phyloP scores from a whole-genome alignment of 2,797 vertebrate genomes.

The Dipus sagitta region DNA sequence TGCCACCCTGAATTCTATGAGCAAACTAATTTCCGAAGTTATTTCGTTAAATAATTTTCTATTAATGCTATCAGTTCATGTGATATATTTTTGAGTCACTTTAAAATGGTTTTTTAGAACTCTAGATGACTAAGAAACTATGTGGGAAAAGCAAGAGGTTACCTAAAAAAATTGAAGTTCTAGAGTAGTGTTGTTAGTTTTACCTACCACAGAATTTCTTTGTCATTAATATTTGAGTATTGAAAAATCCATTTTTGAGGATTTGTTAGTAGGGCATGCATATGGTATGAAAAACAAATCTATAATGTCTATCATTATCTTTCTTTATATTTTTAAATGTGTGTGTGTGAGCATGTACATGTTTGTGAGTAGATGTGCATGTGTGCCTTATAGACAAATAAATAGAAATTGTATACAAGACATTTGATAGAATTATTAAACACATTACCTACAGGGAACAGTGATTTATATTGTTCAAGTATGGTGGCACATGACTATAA shows the following conservation, averaged over 20 bases:
- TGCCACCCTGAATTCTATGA: slow-evolving; percentile 24
- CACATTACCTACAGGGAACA: too few relatives aligned
- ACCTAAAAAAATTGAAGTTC: background rate
- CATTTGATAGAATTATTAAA: too few relatives aligned
- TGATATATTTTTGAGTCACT: slow-evolving; percentile 17
- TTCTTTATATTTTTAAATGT: too few relatives aligned
- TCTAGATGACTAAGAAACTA: slow-evolving; percentile 16
- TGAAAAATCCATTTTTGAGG: background rate
- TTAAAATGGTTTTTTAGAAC: slow-evolving; percentile 38
- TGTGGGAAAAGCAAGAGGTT: background rate
- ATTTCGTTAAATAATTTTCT: slow-evolving; percentile 60
- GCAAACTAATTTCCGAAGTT: slow-evolving; percentile 65
- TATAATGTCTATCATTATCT: background rate
- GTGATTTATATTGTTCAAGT: too few relatives aligned
- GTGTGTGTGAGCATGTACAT: too few relatives aligned
- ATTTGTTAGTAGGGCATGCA: slow-evolving; percentile 4
- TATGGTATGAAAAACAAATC: background rate
- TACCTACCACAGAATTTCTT: background rate
- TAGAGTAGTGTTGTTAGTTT: background rate
- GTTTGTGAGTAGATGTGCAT: too few relatives aligned
- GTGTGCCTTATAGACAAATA: too few relatives aligned
- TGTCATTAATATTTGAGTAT: background rate
- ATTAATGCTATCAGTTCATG: slow-evolving; percentile 39
- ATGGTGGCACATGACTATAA: too few relatives aligned
- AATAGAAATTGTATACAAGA: too few relatives aligned